Base-by-base conservation (phyloP, 2,113 vertebrate species). In the Parotia lawesii region DNA sequence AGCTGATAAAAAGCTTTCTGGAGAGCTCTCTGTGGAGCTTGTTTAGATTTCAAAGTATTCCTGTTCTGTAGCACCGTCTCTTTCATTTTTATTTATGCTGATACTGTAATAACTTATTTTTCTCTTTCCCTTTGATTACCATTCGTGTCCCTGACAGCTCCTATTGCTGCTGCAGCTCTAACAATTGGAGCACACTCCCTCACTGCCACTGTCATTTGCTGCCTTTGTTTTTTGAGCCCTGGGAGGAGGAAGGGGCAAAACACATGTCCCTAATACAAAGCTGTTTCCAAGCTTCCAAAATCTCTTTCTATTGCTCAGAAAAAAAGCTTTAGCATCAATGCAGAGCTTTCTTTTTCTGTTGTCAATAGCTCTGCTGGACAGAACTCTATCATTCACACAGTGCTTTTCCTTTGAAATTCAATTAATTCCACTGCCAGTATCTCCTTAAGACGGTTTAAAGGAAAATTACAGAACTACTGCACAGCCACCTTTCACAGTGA, bases 361-460 rank as follows among this genome's bases (percentile, higher is more conserved):
- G 84, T 95, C 82, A 94, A 72, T 95, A 94, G 77, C 89, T 96
- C 93, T 95, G 90, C 82, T 96, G 91, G 89, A 84, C 90, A 97
- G 93, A 97, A 97, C 96, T 96, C 93, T 96, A 76, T 96, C 93
- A 81, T 94, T 96, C 93, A 66, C 75, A 37, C 70, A 38, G 70
- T 47, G 84, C 35, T 87, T 76, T 95, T 40, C 38, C 94, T 97
- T 97, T 95, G 94, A 95, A 97, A 96, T 97, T 96, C 93, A 95
- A 67, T 96, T 92, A 94, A 87, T 93, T 97, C 73, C 85, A 88
- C 67, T 89, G 84, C 91, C 85, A 75, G 80, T 35, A 70, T 90
- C 62, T 96, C 86, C 67, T 94, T 95, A 96, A 91, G 77, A 93
- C 0, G 31, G 53, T 94, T 95, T 97, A 94, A 96, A 94, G 67